A percentile compares a stretch with the other conserved stretches of the same genome.
Conservation (phyloP, 2,797 vertebrate species). For the Scomberomorus guttatus region DNA sequence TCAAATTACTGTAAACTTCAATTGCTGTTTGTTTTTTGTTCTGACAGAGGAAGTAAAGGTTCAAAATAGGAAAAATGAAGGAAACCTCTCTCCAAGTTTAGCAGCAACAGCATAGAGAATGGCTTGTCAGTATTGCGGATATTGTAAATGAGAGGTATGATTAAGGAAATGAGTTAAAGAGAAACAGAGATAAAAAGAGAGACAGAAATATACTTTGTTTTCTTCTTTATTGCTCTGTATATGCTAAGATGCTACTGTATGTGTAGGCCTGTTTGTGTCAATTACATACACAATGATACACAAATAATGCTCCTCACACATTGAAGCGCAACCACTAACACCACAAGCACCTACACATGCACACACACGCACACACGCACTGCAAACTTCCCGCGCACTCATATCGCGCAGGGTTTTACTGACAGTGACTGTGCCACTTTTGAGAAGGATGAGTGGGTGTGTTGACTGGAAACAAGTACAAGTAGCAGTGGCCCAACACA, state of each 20-base stretch:
- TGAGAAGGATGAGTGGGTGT: conserved; percentile 75
- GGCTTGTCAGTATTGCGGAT: not conserved
- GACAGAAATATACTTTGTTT: not conserved
- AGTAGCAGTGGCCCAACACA: conserved; percentile 54
- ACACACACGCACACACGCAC: conserved; percentile 32
- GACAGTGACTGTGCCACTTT: conserved; percentile 75
- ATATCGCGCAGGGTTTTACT: conserved; percentile 69
- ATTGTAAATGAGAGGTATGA: not conserved
- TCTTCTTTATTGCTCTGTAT: conserved; percentile 2
- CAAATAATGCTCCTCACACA: conserved; percentile 16
- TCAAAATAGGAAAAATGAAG: not conserved
- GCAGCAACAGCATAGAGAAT: not conserved
- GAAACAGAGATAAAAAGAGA: not conserved
- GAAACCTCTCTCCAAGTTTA: not conserved
- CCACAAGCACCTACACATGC: conserved; percentile 48
- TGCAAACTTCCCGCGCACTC: conserved; percentile 73
- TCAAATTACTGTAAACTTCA: not conserved
- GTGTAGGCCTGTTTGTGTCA: conserved; percentile 26
- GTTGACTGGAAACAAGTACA: conserved; percentile 79
- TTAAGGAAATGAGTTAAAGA: conserved; percentile 8
- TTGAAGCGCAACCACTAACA: conserved; percentile 45
- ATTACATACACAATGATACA: conserved; percentile 5
- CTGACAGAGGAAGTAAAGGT: not conserved
- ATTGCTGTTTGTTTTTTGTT: not conserved
- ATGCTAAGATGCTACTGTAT: not conserved